Evolutionary conservation across 1,140 invertebrate species (phyloP), one percentile per base, ranked within the genome.

Genomic region (Venturia canescens): DNA sequence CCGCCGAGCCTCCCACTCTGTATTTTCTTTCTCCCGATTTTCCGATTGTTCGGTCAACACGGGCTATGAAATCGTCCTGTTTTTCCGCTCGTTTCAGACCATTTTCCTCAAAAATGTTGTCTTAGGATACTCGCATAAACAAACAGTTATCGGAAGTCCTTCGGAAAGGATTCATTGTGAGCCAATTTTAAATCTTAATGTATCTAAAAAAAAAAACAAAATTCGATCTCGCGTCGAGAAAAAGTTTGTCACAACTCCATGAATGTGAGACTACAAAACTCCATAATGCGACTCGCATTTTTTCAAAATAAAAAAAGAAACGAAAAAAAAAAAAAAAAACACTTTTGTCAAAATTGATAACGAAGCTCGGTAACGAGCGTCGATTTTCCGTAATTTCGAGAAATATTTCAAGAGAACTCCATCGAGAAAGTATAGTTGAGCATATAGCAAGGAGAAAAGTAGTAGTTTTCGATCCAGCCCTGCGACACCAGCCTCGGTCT

Each of bases 401-500:
- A 27, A 34, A 34, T 34, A 34, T 34, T 66, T 66, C 9, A 29
- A 66, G 26, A 66, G 27, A 66, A 66, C 26, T 60, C 31, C 67
- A 50, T 72, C 67, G 23, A 23, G 34, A n/a, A 1, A n/a, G 34
- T 2, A 2, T 29, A 18, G 67, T 21, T 4, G 4, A 5, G 34
- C 5, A n/a, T n/a, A n/a, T n/a, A n/a, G n/a, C 1, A n/a, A 72
- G n/a, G 23, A 63, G 21, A 66, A 66, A 66, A 21, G n/a, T 21
- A 1, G 16, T 38, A 34, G 44, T 15, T 44, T 48, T 80, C 48
- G 16, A 21, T 38, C 57, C 6, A 34, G 13, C 34, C 34, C 57
- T 66, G 76, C 72, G 71, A 57, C 71, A 69, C 70, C 79, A 44
- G 57, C 16, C 26, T 66, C 26, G 26, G 13, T 66, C 0, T 5